Conservation (phyloP, 2,113 vertebrate species). For the Oreochromis spilurus region DNA sequence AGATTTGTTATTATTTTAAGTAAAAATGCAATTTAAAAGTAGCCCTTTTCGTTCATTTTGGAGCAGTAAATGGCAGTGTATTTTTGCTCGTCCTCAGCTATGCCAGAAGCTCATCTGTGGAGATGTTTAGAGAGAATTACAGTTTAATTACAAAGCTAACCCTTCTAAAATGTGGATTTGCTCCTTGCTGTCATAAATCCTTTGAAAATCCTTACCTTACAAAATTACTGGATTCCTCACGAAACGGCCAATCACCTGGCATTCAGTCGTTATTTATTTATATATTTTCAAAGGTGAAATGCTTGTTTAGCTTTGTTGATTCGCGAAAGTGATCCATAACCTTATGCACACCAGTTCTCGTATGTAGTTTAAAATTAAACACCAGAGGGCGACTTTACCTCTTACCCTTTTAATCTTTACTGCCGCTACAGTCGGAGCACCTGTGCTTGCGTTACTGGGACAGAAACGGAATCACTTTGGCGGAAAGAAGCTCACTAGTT, state of each 20-base stretch:
- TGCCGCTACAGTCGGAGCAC: not conserved
- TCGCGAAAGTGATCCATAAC: not conserved
- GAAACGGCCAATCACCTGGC: not conserved
- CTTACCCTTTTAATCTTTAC: not conserved
- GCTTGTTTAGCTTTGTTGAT: not conserved
- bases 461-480: not conserved
- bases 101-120: not conserved
- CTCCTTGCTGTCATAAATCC: not conserved
- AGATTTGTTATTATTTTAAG: not conserved
- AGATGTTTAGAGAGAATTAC: not conserved
- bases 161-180: not conserved
- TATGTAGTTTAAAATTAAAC: not conserved
- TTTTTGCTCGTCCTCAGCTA: not conserved
- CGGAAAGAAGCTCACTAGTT: not conserved
- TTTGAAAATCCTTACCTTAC: not conserved
- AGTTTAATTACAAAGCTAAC: not conserved
- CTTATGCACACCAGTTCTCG: not conserved
- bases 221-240: not conserved
- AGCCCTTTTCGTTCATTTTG: not conserved
- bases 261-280: not conserved
- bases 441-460: not conserved
- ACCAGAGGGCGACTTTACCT: constrained; percentile 11
- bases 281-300: not conserved
- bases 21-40: not conserved
- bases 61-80: not conserved